Conservation (phyloP, 2,797 vertebrate species). For the Brachyrhaphis roseni region DNA sequence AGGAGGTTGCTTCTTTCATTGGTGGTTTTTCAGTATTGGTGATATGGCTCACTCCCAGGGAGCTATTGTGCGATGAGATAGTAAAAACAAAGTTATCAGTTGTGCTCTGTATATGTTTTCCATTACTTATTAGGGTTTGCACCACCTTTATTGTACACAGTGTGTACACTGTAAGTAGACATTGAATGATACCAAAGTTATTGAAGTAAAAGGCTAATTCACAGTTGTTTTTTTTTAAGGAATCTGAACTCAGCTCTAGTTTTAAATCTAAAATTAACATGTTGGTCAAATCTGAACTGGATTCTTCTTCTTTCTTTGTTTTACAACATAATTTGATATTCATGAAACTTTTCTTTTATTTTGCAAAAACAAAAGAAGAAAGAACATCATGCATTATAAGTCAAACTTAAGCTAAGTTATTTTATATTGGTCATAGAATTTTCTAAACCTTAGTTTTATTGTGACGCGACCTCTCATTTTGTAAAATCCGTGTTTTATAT, state of each 20-base stretch:
- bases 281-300: neutral
- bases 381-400: neutral
- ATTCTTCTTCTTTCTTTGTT: neutral
- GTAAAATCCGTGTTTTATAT: neutral
- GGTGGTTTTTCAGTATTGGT: neutral
- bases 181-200: neutral
- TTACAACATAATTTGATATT: neutral
- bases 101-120: neutral
- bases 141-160: neutral
- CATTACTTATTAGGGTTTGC: neutral
- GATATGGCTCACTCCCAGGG: neutral
- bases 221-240: neutral
- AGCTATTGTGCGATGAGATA: neutral
- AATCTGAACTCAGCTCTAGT: neutral
- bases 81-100: neutral
- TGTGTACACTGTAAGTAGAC: neutral
- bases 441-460: neutral
- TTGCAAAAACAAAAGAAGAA: neutral
- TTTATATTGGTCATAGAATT: neutral
- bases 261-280: neutral
- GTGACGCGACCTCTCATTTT: neutral
- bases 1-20: neutral
- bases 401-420: neutral
- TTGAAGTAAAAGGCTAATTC: neutral
- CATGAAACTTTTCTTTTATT: neutral